Percentiles rank a stretch among this genome's conserved stretches.
These are phyloP conservation scores for Telmatochromis brichardi DNA, from an alignment of 2,113 vertebrate species.

Conservation along the genomic window DNA sequence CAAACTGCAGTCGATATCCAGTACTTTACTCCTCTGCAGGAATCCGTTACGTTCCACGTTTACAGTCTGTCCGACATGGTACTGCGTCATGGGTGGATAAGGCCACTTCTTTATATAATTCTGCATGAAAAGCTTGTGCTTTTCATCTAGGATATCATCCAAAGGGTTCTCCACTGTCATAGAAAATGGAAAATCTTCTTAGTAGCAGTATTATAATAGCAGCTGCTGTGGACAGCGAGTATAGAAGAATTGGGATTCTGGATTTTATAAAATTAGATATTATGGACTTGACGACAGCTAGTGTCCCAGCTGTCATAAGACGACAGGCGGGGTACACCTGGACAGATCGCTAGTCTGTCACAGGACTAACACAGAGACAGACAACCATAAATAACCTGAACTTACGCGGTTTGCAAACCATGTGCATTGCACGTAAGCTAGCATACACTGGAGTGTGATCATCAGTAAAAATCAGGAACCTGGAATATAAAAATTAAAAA, in stretches of 20 bases:
- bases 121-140: slow-evolving; percentile 76
- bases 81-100: slow-evolving; percentile 77
- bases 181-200: neutral
- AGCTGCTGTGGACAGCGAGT: neutral
- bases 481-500: slow-evolving; percentile 32
- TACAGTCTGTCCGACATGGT: slow-evolving; percentile 74
- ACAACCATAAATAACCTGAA: neutral
- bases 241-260: neutral
- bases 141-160: slow-evolving; percentile 80
- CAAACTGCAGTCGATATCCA: slow-evolving; percentile 79
- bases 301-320: neutral
- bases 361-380: neutral
- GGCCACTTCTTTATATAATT: slow-evolving; percentile 82
- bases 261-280: neutral
- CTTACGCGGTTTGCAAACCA: slow-evolving; percentile 84
- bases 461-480: slow-evolving; percentile 89
- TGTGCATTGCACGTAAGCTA: slow-evolving; percentile 74
- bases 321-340: neutral
- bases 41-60: slow-evolving; percentile 78
- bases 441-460: slow-evolving; percentile 80
- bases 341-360: neutral
- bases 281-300: neutral
- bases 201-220: neutral
- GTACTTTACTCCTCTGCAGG: slow-evolving; percentile 77
- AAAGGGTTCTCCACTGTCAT: slow-evolving; percentile 75